Base-by-base conservation (phyloP, 2,888 invertebrate genomes). In the Amblyjoppa fuscipennis region DNA sequence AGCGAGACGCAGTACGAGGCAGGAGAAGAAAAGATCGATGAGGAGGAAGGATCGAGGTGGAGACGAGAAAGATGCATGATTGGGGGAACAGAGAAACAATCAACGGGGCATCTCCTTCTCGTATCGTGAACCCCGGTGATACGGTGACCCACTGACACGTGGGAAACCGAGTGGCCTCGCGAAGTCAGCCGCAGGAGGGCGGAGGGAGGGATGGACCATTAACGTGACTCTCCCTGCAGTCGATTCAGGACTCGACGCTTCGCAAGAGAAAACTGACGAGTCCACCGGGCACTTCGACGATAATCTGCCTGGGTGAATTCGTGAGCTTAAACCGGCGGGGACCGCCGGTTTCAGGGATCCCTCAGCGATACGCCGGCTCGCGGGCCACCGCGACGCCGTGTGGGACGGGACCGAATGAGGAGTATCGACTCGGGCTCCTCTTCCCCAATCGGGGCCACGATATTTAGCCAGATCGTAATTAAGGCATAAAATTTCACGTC, bases 101-200 rank as follows among this genome's bases (percentile, higher is more conserved):
- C 64, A 82, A 83, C 70, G 56, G 75, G 86, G 75, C 84, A 86
- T 84, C 80, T 84, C 80, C 69, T 71, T 70, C 71, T 76, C 83
- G 76, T 81, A 87, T 86, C 84, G 88, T 79, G 87, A 88, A 88
- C 86, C 87, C 73, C 79, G 87, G 84, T 87, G 87, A 88, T 88
- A 88, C 87, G 87, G 88, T 88, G 88, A 88, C 88, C 87, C 83
- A 88, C 85, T 84, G 88, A 85, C 87, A 84, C 86, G 87, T 88
- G 86, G 86, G 85, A 85, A 85, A 83, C 64, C 76, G 83, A 77
- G 81, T 79, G 74, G 68, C 80, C 59, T 51, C 75, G 51, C 77
- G 68, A 70, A 74, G 28, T 80, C 45, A 69, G 71, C 61, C 64
- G 31, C 38, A 51, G 66, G 74, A 64, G 45, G 59, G 61, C 66